phyloP scores from a whole-genome alignment of 2,797 vertebrate species.

The Neostethus bicornis region DNA sequence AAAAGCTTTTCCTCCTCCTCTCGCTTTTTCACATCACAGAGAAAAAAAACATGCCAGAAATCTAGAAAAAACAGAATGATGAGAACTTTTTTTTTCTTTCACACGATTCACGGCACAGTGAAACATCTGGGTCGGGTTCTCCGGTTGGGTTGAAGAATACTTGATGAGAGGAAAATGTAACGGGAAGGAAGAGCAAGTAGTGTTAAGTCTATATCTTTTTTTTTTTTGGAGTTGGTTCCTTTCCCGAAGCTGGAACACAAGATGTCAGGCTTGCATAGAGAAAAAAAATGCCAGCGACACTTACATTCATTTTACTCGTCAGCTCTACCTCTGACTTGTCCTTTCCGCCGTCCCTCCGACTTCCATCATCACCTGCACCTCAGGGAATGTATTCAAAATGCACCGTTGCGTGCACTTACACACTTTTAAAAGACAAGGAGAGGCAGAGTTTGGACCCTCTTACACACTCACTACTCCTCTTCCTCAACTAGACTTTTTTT shows the following conservation, averaged over 20 bases:
- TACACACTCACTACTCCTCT: slow-evolving; percentile 49
- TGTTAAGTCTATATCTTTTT: slow-evolving; percentile 46
- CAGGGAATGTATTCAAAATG: slow-evolving; percentile 76
- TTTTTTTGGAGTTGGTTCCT: slow-evolving; percentile 30
- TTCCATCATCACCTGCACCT: slow-evolving; percentile 38
- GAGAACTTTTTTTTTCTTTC: slow-evolving; percentile 43
- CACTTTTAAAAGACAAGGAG: slow-evolving; percentile 66
- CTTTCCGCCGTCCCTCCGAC: slow-evolving; percentile 34
- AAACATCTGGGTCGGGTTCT: slow-evolving; percentile 56
- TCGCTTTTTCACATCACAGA: slow-evolving; percentile 56
- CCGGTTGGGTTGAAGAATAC: slow-evolving; percentile 50
- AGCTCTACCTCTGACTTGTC: slow-evolving; percentile 27
- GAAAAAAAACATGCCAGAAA: slow-evolving; percentile 28
- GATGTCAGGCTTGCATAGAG: slow-evolving; percentile 68
- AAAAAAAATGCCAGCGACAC: slow-evolving; percentile 59
- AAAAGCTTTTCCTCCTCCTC: slow-evolving; percentile 56
- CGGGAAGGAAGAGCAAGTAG: slow-evolving; percentile 58
- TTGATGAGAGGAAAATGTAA: slow-evolving; percentile 53
- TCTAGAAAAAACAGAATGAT: slow-evolving; percentile 49
- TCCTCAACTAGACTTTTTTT: slow-evolving; percentile 50
- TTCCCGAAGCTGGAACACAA: slow-evolving; percentile 63
- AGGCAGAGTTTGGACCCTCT: slow-evolving; percentile 61
- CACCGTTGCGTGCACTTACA: slow-evolving; percentile 64
- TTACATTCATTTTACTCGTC: slow-evolving; percentile 67
- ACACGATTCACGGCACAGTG: slow-evolving; percentile 66